Conservation (phyloP, 2,113 vertebrate species). For the Lutjanus erythropterus region DNA sequence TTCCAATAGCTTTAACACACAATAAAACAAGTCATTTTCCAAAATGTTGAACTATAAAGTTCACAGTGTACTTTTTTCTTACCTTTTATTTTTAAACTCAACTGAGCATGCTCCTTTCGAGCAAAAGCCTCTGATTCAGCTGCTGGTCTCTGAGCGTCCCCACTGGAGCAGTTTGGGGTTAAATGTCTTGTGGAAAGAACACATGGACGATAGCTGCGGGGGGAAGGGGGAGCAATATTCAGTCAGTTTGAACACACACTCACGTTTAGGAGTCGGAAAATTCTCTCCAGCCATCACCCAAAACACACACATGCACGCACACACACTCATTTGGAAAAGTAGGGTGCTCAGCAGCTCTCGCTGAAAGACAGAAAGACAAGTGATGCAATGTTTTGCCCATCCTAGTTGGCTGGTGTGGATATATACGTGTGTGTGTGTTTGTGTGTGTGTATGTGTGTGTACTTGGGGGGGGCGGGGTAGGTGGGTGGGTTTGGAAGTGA, state of each 20-base stretch:
- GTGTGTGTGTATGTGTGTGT: neutral
- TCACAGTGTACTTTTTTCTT: neutral
- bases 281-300: neutral
- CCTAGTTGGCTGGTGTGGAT: constrained; percentile 26
- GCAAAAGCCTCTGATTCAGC: neutral
- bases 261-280: neutral
- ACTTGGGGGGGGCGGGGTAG: constrained; percentile 7
- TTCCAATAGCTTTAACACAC: too few relatives aligned
- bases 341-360: constrained; percentile 38
- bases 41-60: neutral
- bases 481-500: constrained; percentile 63
- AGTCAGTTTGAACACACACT: constrained; percentile 6
- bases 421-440: neutral
- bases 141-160: constrained; percentile 28
- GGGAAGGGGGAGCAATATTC: constrained; percentile 5
- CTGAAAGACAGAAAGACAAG: constrained; percentile 59
- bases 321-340: constrained; percentile 32
- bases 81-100: neutral
- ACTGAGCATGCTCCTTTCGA: neutral
- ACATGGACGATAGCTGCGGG: constrained; percentile 35
- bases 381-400: constrained; percentile 58
- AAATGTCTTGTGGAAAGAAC: constrained; percentile 60
- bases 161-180: constrained; percentile 34
- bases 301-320: constrained; percentile 25
- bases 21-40: neutral